These are phyloP conservation scores for Sylvia atricapilla DNA, from an alignment of 2,113 vertebrate genomes.

Conservation along the genomic window DNA sequence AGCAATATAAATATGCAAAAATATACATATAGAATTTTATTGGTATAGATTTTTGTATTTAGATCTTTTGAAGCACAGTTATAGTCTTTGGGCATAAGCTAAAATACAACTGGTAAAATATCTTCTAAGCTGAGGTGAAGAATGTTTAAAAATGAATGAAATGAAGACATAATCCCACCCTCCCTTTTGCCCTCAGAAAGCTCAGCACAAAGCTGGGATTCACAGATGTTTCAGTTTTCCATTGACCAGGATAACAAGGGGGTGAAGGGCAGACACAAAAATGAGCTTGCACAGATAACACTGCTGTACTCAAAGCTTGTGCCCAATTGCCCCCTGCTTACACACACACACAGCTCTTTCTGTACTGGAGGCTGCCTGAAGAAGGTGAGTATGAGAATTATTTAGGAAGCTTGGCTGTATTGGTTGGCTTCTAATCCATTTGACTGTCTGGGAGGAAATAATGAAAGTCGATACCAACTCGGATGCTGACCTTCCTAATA, in stretches of 20 bases:
- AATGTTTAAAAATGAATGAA: background rate
- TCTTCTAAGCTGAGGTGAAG: background rate
- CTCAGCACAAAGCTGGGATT: background rate
- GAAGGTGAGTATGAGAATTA: background rate
- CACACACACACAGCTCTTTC: rapidly evolving
- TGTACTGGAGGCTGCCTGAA: background rate
- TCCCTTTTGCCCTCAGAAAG: background rate
- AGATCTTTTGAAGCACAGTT: background rate
- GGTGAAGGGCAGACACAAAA: background rate
- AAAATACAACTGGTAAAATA: background rate
- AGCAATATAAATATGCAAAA: background rate
- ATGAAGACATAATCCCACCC: background rate
- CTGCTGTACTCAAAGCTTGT: background rate
- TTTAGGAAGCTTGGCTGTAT: background rate
- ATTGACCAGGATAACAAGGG: background rate
- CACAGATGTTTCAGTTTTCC: background rate
- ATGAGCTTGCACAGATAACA: background rate
- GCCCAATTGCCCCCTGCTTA: background rate
- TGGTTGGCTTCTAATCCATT: background rate
- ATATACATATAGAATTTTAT: background rate
- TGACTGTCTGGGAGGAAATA: background rate
- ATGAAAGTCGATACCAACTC: background rate
- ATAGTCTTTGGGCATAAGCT: background rate
- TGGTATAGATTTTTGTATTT: background rate
- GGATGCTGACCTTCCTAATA: background rate